These are phyloP conservation scores for Actinia tenebrosa DNA, from an alignment of 64 coral and sea anemone genomes.

Conservation along the genomic window DNA sequence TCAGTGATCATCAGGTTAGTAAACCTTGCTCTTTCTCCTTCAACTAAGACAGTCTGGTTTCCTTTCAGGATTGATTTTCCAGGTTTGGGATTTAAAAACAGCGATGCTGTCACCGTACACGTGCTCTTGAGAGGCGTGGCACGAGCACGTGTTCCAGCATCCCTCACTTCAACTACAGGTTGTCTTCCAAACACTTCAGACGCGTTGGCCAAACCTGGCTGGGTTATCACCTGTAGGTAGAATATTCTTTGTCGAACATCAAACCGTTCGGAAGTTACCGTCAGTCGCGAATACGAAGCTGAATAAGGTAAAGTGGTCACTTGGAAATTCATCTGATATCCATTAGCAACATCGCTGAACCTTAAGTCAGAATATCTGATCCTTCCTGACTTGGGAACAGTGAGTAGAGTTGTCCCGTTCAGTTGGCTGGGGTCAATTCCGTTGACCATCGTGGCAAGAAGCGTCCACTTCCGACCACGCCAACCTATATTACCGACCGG, in stretches of 20 bases:
- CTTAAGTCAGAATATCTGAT: constrained; percentile 32
- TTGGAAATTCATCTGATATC: constrained; percentile 34
- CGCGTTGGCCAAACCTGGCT: constrained; percentile 42
- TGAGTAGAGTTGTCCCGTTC: constrained; percentile 13
- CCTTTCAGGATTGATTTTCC: constrained; percentile 46
- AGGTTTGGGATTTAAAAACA: constrained; percentile 37
- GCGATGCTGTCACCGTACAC: constrained; percentile 22
- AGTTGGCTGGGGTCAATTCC: constrained; percentile 13
- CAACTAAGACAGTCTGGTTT: constrained; percentile 26
- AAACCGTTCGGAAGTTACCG: constrained; percentile 31
- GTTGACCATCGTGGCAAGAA: constrained; percentile 36
- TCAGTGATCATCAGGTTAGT: constrained; percentile 39
- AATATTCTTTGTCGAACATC: constrained; percentile 54
- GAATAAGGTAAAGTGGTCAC: constrained; percentile 32
- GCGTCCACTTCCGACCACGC: constrained; percentile 48
- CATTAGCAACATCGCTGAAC: constrained; percentile 32
- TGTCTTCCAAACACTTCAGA: constrained; percentile 56
- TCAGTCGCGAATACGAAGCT: constrained; percentile 34
- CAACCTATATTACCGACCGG: constrained; percentile 56
- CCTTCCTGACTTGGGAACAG: constrained; percentile 37
- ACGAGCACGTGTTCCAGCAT: constrained; percentile 33
- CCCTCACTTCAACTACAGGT: constrained; percentile 60
- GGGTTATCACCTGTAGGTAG: constrained; percentile 38
- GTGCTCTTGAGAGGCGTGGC: constrained; percentile 54
- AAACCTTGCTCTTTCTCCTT: constrained; percentile 41